Evolutionary conservation across 2,797 vertebrate species (phyloP).

Genomic region (Brachymystax lenok): DNA sequence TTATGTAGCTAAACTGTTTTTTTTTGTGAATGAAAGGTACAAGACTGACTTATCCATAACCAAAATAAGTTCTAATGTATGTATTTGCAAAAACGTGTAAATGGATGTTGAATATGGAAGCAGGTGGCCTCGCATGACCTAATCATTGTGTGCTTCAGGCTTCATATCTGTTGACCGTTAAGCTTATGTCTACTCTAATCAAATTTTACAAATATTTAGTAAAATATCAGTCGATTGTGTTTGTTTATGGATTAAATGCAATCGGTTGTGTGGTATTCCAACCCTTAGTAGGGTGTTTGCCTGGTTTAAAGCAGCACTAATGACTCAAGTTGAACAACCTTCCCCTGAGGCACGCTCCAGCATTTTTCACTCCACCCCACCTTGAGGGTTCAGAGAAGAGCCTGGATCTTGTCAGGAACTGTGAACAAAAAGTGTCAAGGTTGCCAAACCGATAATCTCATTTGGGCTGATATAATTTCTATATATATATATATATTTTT

Average conservation of each 20-base stretch:
- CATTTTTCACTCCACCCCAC: conserved; percentile 37
- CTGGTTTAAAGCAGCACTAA: conserved; percentile 64
- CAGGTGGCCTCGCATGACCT: not conserved
- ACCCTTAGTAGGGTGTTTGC: conserved; percentile 34
- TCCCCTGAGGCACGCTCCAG: conserved; percentile 14
- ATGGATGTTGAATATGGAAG: not conserved
- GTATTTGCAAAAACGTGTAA: not conserved
- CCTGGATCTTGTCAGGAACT: not conserved
- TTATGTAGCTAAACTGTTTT: not conserved
- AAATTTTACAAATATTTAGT: not conserved
- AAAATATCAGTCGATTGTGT: not conserved
- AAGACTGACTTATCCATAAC: not conserved
- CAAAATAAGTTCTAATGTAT: not conserved
- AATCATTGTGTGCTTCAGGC: not conserved
- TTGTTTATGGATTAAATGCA: not conserved
- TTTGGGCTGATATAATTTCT: too few species aligned
- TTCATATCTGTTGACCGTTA: not conserved
- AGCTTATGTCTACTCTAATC: not conserved
- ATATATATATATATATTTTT: too few species aligned
- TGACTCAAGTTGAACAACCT: conserved; percentile 63
- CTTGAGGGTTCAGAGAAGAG: not conserved
- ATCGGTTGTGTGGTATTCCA: not conserved
- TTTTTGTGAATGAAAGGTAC: not conserved
- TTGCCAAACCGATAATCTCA: too few species aligned
- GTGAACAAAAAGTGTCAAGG: not conserved